Base-by-base conservation (phyloP, 1,140 invertebrate species). In the Hylaeus anthracinus region DNA sequence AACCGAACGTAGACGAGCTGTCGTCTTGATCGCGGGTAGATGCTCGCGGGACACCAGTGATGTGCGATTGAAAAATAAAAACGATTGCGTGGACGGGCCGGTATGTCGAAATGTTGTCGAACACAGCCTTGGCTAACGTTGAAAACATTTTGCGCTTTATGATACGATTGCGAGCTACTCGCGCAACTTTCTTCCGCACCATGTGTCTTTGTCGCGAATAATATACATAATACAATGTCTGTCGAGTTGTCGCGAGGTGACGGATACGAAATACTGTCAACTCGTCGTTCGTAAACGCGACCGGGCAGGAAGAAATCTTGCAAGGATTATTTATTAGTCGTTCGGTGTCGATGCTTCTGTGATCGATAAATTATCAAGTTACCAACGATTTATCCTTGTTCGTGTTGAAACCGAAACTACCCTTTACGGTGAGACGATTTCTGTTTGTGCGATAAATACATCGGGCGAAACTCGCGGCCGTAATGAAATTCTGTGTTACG, bases 401-500 rank as follows among this genome's bases (percentile, higher is more conserved):
- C 26, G 1, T 0, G 8, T 5, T 2, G 51, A 41, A 48, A n/a
- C 5, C 14, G 6, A 9, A 26, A 3, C 51, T 26, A 26, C 5
- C 10, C 37, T 67, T 55, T 41, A 45, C 15, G 65, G 37, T 15
- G 14, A 15, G 70, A 74, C 26, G 64, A 63, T 71, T 26, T 26
- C 26, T 26, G 26, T 26, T 26, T 0, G 26, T 26, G 26, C 26
- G 72, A 37, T 63, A 55, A 66, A 26, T 1, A 26, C n/a, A 60
- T 5, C 72, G 64, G 67, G 64, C 39, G 60, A 80, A 75, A 72
- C 64, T 60, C 81, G 15, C 60, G 60, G 41, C 56, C 71, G 72
- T 90, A 77, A 90, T 78, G 72, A 79, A 88, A 77, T 84, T 86
- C 74, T 63, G 71, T 75, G 79, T 76, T 70, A 73, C 86, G 78